Conservation (phyloP, 2,797 vertebrate genomes). For the Oreortyx pictus region DNA sequence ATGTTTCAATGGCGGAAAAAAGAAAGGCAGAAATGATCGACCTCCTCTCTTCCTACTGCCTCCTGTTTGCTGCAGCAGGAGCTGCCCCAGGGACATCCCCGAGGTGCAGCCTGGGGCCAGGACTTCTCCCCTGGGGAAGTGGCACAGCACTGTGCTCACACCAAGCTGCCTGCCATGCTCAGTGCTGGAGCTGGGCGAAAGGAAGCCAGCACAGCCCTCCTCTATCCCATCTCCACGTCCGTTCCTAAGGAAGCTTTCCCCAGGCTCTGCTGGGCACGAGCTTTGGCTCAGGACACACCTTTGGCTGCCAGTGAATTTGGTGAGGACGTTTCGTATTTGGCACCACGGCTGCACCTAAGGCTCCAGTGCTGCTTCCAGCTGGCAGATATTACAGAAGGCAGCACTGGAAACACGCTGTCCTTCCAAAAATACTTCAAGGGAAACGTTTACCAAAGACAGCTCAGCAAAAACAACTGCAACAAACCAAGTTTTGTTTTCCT, state of each 20-base stretch:
- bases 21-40: slow-evolving; percentile 56
- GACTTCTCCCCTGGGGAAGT: not conserved
- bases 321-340: not conserved
- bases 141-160: rapidly evolving
- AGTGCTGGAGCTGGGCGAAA: not conserved
- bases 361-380: not conserved
- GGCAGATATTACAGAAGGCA: not conserved
- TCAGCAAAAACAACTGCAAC: not conserved
- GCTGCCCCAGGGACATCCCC: no score
- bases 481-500: not conserved
- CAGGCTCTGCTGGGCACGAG: slow-evolving; percentile 4
- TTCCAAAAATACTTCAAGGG: not conserved
- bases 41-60: slow-evolving; percentile 61
- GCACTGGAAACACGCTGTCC: not conserved
- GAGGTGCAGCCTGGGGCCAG: not conserved
- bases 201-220: not conserved
- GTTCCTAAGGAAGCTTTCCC: not conserved
- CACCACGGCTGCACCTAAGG: not conserved
- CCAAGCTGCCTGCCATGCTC: no score
- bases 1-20: slow-evolving; percentile 55
- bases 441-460: not conserved
- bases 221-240: not conserved
- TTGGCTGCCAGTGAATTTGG: not conserved
- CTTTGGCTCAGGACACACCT: not conserved
- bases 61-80: slow-evolving; percentile 52